phyloP scores from a whole-genome alignment of 2,888 invertebrate species.

The Fragum sueziense region DNA sequence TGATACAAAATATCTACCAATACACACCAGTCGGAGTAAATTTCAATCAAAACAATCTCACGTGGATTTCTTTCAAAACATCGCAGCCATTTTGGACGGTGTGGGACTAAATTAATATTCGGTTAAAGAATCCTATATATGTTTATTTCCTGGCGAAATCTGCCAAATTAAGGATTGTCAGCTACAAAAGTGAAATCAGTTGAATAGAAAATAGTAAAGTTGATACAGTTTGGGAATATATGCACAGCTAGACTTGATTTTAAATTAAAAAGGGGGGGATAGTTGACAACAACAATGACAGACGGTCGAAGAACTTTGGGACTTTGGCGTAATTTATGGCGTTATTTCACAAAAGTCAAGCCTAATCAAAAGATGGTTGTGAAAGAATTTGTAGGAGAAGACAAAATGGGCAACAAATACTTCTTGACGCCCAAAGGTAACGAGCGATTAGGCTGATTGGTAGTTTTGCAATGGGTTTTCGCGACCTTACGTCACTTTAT shows the following conservation, averaged over 20 bases:
- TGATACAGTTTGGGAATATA: too few relatives aligned
- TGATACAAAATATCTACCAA: conserved; percentile 19
- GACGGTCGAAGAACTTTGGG: conserved; percentile 16
- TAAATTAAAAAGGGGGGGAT: too few relatives aligned
- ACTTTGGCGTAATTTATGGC: conserved; percentile 24
- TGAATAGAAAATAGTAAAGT: too few relatives aligned
- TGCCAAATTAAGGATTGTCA: too few relatives aligned
- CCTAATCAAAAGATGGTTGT: conserved; percentile 16
- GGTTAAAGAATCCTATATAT: not conserved
- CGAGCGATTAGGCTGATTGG: too few relatives aligned
- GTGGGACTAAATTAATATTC: not conserved
- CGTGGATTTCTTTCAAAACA: not conserved
- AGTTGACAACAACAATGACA: not conserved
- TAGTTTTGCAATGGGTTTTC: conserved; percentile 5
- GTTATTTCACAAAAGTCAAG: conserved; percentile 32
- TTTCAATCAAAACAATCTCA: not conserved
- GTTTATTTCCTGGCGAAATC: too few relatives aligned
- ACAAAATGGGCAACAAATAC: conserved; percentile 63
- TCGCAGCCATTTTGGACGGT: not conserved
- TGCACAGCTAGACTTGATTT: too few relatives aligned
- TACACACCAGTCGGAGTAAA: too few relatives aligned
- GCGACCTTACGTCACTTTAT: too few relatives aligned
- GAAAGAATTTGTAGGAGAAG: conserved; percentile 54
- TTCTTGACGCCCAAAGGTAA: conserved; percentile 59
- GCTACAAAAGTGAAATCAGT: too few relatives aligned